Percentiles rank a stretch among this genome's conserved stretches.
Evolutionary conservation across 2,888 invertebrate genomes (phyloP).

Genomic region (Operophtera brumata): DNA sequence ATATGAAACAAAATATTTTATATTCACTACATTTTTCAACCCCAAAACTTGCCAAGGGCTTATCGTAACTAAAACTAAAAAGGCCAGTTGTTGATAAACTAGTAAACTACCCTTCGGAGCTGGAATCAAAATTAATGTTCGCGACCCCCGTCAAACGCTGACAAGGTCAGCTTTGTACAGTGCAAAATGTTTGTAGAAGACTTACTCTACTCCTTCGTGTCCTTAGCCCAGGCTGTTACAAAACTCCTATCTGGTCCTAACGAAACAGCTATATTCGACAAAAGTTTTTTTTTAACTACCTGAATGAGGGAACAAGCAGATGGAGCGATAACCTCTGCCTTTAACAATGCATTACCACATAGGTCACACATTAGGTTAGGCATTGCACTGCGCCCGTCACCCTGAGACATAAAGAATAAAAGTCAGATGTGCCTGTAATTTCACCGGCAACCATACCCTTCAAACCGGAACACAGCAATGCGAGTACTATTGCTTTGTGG

Average conservation of each 20-base stretch:
- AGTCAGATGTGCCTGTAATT: too few relatives aligned
- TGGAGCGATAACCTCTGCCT: too few relatives aligned
- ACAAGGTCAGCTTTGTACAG: conserved; percentile 21
- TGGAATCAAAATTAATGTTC: conserved; percentile 34
- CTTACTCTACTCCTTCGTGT: background rate
- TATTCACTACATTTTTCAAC: background rate
- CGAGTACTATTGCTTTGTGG: too few relatives aligned
- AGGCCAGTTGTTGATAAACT: conserved; percentile 27
- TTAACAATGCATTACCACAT: too few relatives aligned
- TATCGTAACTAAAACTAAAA: conserved; percentile 18
- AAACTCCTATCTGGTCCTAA: background rate
- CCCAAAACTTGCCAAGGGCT: conserved; percentile 5
- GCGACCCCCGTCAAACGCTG: conserved; percentile 28
- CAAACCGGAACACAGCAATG: too few relatives aligned
- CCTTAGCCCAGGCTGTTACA: background rate
- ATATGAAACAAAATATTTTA: background rate
- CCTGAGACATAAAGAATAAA: too few relatives aligned
- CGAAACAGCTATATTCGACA: too few relatives aligned
- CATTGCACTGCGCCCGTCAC: too few relatives aligned
- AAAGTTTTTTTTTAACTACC: too few relatives aligned
- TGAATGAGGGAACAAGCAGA: too few relatives aligned
- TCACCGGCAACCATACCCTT: too few relatives aligned
- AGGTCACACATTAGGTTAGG: too few relatives aligned
- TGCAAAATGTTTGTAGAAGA: conserved; percentile 13
- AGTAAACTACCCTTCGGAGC: conserved; percentile 22